A percentile compares a stretch with the other conserved stretches of the same genome.
Evolutionary conservation across 2,113 vertebrate genomes (phyloP).

Genomic region (Sterna hirundo): DNA sequence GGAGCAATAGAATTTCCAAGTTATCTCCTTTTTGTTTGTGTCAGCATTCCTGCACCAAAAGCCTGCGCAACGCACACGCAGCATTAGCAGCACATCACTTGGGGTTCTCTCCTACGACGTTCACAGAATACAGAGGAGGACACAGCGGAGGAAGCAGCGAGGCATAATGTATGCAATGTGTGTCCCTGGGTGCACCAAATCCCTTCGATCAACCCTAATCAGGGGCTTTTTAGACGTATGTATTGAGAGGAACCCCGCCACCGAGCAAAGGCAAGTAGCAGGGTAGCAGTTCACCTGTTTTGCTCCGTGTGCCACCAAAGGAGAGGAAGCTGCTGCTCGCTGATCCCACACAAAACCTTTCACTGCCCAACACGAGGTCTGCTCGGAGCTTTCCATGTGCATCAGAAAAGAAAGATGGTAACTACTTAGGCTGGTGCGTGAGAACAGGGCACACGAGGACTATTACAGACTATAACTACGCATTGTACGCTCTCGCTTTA

Average conservation of each 20-base stretch:
- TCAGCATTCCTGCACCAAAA: conserved; percentile 59
- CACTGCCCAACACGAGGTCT: not conserved
- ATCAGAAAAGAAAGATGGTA: not conserved
- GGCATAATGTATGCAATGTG: rapidly evolving
- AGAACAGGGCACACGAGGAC: not conserved
- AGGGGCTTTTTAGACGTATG: rapidly evolving
- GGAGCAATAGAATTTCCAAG: conserved; percentile 64
- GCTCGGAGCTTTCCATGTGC: not conserved
- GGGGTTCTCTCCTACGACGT: rapidly evolving
- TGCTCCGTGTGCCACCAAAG: rapidly evolving
- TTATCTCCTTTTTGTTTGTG: conserved; percentile 72
- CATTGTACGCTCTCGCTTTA: not conserved
- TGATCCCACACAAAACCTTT: not conserved
- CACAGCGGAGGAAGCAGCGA: not conserved
- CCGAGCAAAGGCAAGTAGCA: not conserved
- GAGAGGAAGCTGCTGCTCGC: not conserved
- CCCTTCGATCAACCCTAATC: not conserved
- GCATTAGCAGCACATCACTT: not conserved
- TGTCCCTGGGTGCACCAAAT: not conserved
- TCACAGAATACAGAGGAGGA: not conserved
- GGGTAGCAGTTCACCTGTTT: not conserved
- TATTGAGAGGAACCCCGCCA: not conserved
- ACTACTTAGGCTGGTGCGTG: not conserved
- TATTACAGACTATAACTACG: not conserved
- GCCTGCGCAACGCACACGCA: not conserved